A percentile compares a stretch with the other conserved stretches of the same genome.
Evolutionary conservation across 1,140 invertebrate genomes (phyloP).

Genomic region (Dendrolimus punctatus): DNA sequence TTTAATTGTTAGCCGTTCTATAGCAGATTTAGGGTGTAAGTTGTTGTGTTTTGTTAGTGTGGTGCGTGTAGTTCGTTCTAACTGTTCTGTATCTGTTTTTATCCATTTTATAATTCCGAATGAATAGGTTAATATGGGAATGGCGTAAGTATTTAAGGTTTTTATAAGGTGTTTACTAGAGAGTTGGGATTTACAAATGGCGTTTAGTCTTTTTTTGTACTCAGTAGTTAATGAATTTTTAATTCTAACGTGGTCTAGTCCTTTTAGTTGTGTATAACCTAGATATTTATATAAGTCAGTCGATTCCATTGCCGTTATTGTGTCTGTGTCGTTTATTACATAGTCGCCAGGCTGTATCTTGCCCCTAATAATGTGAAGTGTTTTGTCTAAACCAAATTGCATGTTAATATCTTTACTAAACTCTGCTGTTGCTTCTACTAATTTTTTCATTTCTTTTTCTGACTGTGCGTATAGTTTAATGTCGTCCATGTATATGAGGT

Average conservation of each 20-base stretch:
- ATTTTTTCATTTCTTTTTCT: slow-evolving; percentile 7
- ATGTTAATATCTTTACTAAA: not conserved
- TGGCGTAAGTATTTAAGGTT: slow-evolving; percentile 26
- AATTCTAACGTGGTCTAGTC: slow-evolving; percentile 14
- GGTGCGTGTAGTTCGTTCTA: slow-evolving; percentile 18
- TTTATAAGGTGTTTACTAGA: slow-evolving; percentile 14
- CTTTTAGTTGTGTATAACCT: slow-evolving; percentile 16
- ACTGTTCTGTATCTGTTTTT: slow-evolving; percentile 13
- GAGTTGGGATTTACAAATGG: slow-evolving; percentile 13
- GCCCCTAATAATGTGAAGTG: slow-evolving; percentile 17
- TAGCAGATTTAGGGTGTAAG: slow-evolving; percentile 21
- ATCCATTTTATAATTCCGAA: slow-evolving; percentile 23
- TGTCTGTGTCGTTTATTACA: slow-evolving; percentile 3
- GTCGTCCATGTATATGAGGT: slow-evolving; percentile 1
- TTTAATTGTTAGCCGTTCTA: slow-evolving; percentile 16
- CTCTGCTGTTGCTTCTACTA: slow-evolving; percentile 4
- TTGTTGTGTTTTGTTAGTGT: slow-evolving; percentile 16
- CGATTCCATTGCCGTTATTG: slow-evolving; percentile 11
- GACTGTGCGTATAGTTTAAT: slow-evolving; percentile 11
- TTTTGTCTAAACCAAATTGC: slow-evolving; percentile 8
- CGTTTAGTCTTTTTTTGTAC: slow-evolving; percentile 14
- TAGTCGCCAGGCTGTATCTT: slow-evolving; percentile 14
- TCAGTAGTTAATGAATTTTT: slow-evolving; percentile 15
- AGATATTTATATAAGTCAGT: slow-evolving; percentile 27
- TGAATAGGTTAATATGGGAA: slow-evolving; percentile 23